A percentile compares a stretch with the other conserved stretches of the same genome.
Evolutionary conservation across 2,888 invertebrate species (phyloP).

Genomic region (Gordius sp.): DNA sequence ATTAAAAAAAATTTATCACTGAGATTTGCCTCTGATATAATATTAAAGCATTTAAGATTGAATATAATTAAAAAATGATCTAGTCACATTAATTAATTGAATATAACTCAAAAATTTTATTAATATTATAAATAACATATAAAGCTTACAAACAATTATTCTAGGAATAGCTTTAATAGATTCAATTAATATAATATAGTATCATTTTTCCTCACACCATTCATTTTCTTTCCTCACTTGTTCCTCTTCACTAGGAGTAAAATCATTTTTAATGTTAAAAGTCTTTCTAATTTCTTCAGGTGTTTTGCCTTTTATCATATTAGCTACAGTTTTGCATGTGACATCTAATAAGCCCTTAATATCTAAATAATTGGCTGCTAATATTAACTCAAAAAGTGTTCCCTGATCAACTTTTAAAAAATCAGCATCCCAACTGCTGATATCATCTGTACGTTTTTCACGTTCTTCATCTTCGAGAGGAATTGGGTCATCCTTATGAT

Average conservation of each 20-base stretch:
- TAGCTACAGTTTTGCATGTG: conserved; percentile 55
- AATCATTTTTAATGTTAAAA: conserved; percentile 35
- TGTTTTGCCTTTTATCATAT: conserved; percentile 36
- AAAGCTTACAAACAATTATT: no score
- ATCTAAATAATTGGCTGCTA: conserved; percentile 85
- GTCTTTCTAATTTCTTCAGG: conserved; percentile 35
- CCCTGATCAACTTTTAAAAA: conserved; percentile 93
- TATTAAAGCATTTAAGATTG: no score
- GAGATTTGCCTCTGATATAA: no score
- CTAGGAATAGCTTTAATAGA: no score
- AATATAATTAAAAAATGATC: no score
- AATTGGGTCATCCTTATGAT: conserved; percentile 56
- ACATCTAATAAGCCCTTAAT: conserved; percentile 77
- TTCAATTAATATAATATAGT: background rate
- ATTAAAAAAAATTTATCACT: no score
- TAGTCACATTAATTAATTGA: no score
- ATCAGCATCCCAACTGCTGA: conserved; percentile 94
- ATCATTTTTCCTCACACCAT: conserved; percentile 63
- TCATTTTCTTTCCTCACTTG: conserved; percentile 87
- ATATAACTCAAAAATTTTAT: no score
- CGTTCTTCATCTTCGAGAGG: conserved; percentile 85
- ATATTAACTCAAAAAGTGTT: conserved; percentile 71
- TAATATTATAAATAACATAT: no score
- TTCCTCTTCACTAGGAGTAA: conserved; percentile 66
- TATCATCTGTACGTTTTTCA: conserved; percentile 92